A percentile compares a stretch with the other conserved stretches of the same genome.
phyloP scores from a whole-genome alignment of 2,888 invertebrate genomes.

The Drosophila kanekoi region DNA sequence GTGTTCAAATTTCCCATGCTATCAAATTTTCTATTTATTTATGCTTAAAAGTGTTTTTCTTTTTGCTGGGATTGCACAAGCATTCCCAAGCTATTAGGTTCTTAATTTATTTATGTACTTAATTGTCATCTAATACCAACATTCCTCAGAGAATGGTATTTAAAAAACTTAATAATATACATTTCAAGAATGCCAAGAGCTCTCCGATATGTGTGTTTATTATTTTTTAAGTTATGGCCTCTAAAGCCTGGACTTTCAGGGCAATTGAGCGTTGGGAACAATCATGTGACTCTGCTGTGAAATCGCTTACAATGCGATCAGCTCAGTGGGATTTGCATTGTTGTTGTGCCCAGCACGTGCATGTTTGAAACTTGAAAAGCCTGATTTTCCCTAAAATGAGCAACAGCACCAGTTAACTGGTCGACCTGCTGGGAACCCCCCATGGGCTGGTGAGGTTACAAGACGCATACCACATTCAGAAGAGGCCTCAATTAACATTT shows the following conservation, averaged over 20 bases:
- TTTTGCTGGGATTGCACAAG: background rate
- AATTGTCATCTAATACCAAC: conserved; percentile 3
- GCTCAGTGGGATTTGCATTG: conserved; percentile 24
- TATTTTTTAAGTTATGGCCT: conserved; percentile 11
- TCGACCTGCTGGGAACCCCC: conserved; percentile 18
- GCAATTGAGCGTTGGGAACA: conserved; percentile 10
- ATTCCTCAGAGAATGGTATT: conserved; percentile 1
- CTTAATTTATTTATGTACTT: background rate
- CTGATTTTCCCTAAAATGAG: conserved; percentile 29
- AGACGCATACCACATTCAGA: conserved; percentile 5
- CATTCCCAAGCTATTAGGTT: background rate
- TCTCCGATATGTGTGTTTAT: background rate
- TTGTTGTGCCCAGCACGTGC: conserved; percentile 29
- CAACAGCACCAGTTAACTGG: background rate
- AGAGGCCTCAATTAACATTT: conserved; percentile 29
- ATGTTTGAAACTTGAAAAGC: conserved; percentile 33
- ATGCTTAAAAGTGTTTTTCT: background rate
- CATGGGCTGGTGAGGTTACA: conserved; percentile 4
- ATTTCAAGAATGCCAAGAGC: conserved; percentile 4
- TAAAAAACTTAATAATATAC: background rate
- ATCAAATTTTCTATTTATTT: background rate
- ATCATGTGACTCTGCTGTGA: conserved; percentile 48
- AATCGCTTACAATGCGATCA: conserved; percentile 30
- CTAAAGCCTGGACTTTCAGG: conserved; percentile 12
- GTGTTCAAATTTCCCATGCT: background rate